Percentiles rank a stretch among this genome's conserved stretches.
phyloP scores from a whole-genome alignment of 1,140 invertebrate species.

The Sogatella furcifera region DNA sequence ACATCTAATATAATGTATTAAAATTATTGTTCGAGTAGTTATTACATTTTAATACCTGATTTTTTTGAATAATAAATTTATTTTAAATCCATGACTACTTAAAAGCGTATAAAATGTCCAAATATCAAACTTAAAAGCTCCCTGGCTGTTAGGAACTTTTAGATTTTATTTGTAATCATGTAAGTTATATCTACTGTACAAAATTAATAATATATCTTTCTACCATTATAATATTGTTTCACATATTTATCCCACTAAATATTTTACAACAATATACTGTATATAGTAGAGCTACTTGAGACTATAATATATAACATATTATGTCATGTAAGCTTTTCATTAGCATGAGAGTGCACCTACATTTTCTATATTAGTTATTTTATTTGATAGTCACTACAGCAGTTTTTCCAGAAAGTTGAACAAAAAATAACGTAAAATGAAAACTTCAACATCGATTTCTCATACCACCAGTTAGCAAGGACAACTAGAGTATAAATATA shows the following conservation, averaged over 20 bases:
- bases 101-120: too few relatives aligned
- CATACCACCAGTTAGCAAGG: not conserved
- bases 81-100: too few relatives aligned
- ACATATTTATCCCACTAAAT: not conserved
- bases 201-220: not conserved
- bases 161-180: not conserved
- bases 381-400: conserved; percentile 1
- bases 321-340: too few relatives aligned
- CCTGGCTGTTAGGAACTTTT: conserved; percentile 2
- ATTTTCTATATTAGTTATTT: too few relatives aligned
- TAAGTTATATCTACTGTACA: not conserved
- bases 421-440: not conserved
- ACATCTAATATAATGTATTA: too few relatives aligned
- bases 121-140: not conserved
- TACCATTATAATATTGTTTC: not conserved
- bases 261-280: not conserved
- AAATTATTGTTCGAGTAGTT: too few relatives aligned
- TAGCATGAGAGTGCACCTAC: too few relatives aligned
- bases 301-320: too few relatives aligned
- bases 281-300: not conserved
- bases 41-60: too few relatives aligned
- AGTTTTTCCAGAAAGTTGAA: not conserved
- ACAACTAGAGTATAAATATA: not conserved
- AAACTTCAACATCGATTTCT: not conserved
- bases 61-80: too few relatives aligned